phyloP scores from a whole-genome alignment of 2,888 invertebrate genomes.

The Drosophila melanosoma region DNA sequence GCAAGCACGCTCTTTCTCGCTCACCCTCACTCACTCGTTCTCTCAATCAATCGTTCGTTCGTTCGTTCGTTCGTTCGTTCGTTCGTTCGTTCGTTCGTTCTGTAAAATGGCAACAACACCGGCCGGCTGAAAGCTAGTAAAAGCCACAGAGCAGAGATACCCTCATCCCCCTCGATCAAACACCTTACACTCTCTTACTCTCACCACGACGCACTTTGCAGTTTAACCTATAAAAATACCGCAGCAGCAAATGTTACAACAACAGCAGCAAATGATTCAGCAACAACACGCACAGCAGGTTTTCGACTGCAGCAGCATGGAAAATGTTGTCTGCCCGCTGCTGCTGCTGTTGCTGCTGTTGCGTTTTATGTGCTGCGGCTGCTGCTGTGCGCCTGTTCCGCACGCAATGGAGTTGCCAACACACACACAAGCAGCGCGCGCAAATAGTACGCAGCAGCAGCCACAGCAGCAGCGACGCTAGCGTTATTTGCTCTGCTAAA shows the following conservation, averaged over 20 bases:
- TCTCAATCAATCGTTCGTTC: slow-evolving; percentile 15
- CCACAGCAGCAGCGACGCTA: slow-evolving; percentile 10
- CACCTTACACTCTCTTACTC: slow-evolving; percentile 5
- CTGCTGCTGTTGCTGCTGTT: slow-evolving; percentile 20
- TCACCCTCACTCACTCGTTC: slow-evolving; percentile 4
- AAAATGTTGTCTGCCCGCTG: slow-evolving; percentile 25
- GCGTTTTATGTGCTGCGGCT: slow-evolving; percentile 21
- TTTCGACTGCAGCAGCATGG: slow-evolving; percentile 45
- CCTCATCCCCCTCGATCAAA: slow-evolving; percentile 7
- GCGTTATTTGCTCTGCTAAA: slow-evolving; percentile 37
- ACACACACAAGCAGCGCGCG: slow-evolving; percentile 56
- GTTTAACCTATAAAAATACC: slow-evolving; percentile 80
- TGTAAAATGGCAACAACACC: slow-evolving; percentile 70
- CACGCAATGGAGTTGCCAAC: slow-evolving; percentile 76
- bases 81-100: slow-evolving; percentile 12
- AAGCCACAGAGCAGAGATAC: slow-evolving; percentile 33
- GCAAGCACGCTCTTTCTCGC: slow-evolving; percentile 3
- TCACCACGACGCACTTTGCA: slow-evolving; percentile 63
- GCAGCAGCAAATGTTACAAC: slow-evolving; percentile 50
- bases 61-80: slow-evolving; percentile 11
- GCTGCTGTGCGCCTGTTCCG: slow-evolving; percentile 73
- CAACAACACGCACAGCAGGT: slow-evolving; percentile 43
- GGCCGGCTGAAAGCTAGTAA: slow-evolving; percentile 77
- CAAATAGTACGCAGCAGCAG: slow-evolving; percentile 18
- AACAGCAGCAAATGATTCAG: slow-evolving; percentile 39